These are phyloP conservation scores for Alcedo quadribrachys DNA, from an alignment of 2,797 vertebrate species.

Conservation along the genomic window DNA sequence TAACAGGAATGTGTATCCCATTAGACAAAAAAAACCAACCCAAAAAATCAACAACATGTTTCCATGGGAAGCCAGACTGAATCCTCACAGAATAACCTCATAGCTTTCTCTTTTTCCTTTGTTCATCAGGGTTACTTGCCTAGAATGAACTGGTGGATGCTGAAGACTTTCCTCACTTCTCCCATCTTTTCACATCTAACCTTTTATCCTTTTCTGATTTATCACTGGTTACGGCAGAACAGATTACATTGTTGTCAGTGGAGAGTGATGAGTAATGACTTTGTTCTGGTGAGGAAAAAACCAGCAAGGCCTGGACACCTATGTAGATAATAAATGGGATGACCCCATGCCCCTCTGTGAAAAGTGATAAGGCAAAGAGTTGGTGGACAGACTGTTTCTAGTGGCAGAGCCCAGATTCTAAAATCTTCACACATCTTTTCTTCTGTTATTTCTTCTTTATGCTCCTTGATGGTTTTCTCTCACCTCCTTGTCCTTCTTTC, in stretches of 20 bases:
- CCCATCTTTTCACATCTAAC: background rate
- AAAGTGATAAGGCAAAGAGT: background rate
- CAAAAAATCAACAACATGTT: background rate
- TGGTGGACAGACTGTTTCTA: background rate
- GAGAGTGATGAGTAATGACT: background rate
- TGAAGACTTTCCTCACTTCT: slow-evolving; percentile 12
- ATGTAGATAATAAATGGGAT: background rate
- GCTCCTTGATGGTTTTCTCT: background rate
- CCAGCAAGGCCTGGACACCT: background rate
- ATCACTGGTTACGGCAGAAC: slow-evolving; percentile 24
- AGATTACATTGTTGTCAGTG: background rate
- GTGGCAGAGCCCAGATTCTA: background rate
- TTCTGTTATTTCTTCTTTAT: background rate
- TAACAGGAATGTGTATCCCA: background rate
- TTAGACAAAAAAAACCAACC: background rate
- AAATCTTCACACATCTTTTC: background rate
- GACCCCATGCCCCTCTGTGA: background rate
- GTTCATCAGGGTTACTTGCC: slow-evolving; percentile 20
- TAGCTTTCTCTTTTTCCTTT: slow-evolving; percentile 49
- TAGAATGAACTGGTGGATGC: slow-evolving; percentile 26
- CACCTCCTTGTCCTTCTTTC: background rate
- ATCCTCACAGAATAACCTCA: slow-evolving; percentile 6
- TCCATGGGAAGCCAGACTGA: slow-evolving; percentile 37
- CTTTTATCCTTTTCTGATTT: slow-evolving; percentile 31
- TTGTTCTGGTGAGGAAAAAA: background rate